Evolutionary conservation across 2,888 invertebrate species (phyloP).

Genomic region (Omphaloscelis lunosa): DNA sequence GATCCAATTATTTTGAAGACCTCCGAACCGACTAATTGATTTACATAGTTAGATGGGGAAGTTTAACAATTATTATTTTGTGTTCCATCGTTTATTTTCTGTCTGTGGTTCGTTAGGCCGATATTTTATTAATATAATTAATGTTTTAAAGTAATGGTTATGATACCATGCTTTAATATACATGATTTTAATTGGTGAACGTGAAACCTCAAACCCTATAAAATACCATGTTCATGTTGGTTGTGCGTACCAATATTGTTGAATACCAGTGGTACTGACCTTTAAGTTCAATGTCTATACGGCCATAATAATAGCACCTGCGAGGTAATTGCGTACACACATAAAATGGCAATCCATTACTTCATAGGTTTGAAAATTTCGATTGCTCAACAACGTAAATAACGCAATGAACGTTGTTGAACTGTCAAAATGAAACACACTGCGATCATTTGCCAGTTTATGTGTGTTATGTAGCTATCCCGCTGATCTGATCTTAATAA

Average conservation of each 20-base stretch:
- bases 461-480: too few relatives aligned
- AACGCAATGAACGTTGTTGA: neutral
- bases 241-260: neutral
- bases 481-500: too few relatives aligned
- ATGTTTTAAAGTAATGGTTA: slow-evolving; percentile 20
- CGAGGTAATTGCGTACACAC: too few relatives aligned
- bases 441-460: too few relatives aligned
- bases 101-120: slow-evolving; percentile 38
- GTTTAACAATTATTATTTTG: slow-evolving; percentile 59
- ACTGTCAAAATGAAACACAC: too few relatives aligned
- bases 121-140: slow-evolving; percentile 37
- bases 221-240: neutral
- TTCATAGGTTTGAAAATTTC: too few relatives aligned
- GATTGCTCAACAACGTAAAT: neutral
- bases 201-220: slow-evolving; percentile 12
- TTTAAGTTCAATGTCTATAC: neutral
- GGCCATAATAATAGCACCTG: neutral
- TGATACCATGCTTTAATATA: slow-evolving; percentile 17
- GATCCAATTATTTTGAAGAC: slow-evolving; percentile 65
- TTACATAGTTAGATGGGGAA: slow-evolving; percentile 60
- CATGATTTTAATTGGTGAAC: slow-evolving; percentile 39
- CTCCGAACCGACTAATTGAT: slow-evolving; percentile 59
- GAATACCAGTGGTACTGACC: too few relatives aligned
- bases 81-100: slow-evolving; percentile 43
- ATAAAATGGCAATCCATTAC: too few relatives aligned